A percentile compares a stretch with the other conserved stretches of the same genome.
phyloP scores from a whole-genome alignment of 2,888 invertebrate species.

The Acleris holmiana region DNA sequence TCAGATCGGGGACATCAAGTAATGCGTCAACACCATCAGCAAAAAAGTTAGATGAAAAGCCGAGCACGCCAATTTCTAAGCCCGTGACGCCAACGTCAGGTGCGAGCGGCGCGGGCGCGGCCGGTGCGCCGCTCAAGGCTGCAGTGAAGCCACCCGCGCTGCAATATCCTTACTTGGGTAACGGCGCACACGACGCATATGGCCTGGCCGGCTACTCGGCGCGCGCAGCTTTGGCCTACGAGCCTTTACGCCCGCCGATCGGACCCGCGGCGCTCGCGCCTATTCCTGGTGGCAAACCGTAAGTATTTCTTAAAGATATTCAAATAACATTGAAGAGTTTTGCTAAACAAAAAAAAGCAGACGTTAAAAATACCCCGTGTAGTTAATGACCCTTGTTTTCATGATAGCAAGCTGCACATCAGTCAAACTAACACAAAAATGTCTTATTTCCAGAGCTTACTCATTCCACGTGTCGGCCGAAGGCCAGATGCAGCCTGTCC shows the following conservation, averaged over 20 bases:
- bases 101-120: constrained; percentile 84
- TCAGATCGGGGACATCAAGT: constrained; percentile 93
- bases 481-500: constrained; percentile 95
- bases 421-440: background rate
- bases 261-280: constrained; percentile 85
- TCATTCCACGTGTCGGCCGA: constrained; percentile 97
- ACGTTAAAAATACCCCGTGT: no score
- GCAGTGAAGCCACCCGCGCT: constrained; percentile 84
- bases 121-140: constrained; percentile 83
- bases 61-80: constrained; percentile 95
- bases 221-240: constrained; percentile 77
- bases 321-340: no score
- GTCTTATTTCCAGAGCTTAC: constrained; percentile 89
- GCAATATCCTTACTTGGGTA: constrained; percentile 86
- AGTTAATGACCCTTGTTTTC: no score
- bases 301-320: constrained; percentile 71
- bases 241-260: constrained; percentile 79
- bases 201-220: constrained; percentile 81
- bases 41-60: constrained; percentile 94
- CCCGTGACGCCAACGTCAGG: constrained; percentile 93
- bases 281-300: constrained; percentile 94
- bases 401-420: background rate
- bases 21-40: constrained; percentile 96
- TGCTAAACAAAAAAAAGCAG: no score
- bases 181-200: constrained; percentile 79